Conservation (phyloP, 2,113 vertebrate species). For the Elephantulus edwardii region DNA sequence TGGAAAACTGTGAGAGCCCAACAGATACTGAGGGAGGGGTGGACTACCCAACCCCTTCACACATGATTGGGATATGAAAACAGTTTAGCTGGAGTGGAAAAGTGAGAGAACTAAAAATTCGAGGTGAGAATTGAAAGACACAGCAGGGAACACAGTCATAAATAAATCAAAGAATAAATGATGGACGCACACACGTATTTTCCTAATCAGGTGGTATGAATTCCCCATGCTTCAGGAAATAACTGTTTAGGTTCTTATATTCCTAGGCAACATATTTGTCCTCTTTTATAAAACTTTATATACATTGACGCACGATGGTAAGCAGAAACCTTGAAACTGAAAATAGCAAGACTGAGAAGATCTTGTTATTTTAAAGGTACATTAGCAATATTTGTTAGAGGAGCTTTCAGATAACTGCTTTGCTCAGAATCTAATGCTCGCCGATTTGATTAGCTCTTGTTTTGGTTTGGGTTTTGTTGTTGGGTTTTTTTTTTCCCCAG, state of each 20-base stretch:
- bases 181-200: neutral
- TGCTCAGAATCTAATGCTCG: neutral
- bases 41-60: neutral
- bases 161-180: neutral
- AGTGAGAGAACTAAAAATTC: neutral
- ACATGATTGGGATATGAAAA: neutral
- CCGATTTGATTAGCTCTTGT: neutral
- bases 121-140: neutral
- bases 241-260: neutral
- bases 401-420: neutral
- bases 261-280: neutral
- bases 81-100: neutral
- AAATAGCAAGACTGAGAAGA: neutral
- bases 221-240: fast-evolving
- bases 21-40: fast-evolving
- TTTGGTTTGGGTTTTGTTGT: too few species aligned
- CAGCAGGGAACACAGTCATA: neutral
- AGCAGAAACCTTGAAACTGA: neutral
- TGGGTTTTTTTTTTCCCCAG: neutral
- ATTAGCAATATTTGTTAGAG: neutral
- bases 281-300: neutral
- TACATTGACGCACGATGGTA: too few species aligned
- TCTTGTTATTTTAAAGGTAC: neutral
- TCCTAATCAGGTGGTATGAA: neutral
- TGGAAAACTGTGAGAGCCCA: neutral